These are phyloP conservation scores for Callopanchax toddi DNA, from an alignment of 2,113 vertebrate genomes.

Conservation along the genomic window DNA sequence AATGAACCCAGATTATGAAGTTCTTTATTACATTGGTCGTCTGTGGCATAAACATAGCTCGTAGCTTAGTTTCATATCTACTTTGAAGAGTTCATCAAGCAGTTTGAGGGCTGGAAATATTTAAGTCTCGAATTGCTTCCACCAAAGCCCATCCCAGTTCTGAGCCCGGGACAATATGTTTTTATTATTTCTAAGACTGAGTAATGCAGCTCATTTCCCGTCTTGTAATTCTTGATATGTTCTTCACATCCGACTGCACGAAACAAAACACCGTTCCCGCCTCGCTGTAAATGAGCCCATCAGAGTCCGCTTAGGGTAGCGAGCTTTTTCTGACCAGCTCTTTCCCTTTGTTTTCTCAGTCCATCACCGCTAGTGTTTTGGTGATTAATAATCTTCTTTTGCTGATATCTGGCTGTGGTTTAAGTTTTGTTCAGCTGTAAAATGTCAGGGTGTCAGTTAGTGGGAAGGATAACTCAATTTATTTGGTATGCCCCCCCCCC, in stretches of 20 bases:
- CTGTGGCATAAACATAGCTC: conserved; percentile 27
- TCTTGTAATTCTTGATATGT: conserved; percentile 49
- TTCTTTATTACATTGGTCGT: conserved; percentile 45
- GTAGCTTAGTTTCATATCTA: conserved; percentile 38
- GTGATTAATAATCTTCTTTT: conserved; percentile 42
- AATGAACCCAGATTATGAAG: conserved; percentile 27
- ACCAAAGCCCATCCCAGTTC: conserved; percentile 38
- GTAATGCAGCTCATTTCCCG: conserved; percentile 43
- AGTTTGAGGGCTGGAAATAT: conserved; percentile 37
- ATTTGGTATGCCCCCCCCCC: conserved; percentile 14
- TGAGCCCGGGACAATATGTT: conserved; percentile 36
- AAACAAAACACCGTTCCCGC: conserved; percentile 42
- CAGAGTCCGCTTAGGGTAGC: conserved; percentile 6
- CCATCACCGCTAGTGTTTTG: conserved; percentile 15
- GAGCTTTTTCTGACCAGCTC: conserved; percentile 22
- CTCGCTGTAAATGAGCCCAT: conserved; percentile 42
- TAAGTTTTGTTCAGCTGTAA: conserved; percentile 4
- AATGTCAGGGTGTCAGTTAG: conserved; percentile 37
- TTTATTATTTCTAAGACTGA: conserved; percentile 54
- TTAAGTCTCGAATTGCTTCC: conserved; percentile 38
- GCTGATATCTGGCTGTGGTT: conserved; percentile 15
- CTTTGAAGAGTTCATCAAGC: conserved; percentile 57
- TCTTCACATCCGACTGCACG: conserved; percentile 44
- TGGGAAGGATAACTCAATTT: conserved; percentile 30
- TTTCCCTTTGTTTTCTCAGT: conserved; percentile 3